A percentile compares a stretch with the other conserved stretches of the same genome.
These are phyloP conservation scores for Cataglyphis livida DNA, from an alignment of 2,888 invertebrate species.

Conservation along the genomic window DNA sequence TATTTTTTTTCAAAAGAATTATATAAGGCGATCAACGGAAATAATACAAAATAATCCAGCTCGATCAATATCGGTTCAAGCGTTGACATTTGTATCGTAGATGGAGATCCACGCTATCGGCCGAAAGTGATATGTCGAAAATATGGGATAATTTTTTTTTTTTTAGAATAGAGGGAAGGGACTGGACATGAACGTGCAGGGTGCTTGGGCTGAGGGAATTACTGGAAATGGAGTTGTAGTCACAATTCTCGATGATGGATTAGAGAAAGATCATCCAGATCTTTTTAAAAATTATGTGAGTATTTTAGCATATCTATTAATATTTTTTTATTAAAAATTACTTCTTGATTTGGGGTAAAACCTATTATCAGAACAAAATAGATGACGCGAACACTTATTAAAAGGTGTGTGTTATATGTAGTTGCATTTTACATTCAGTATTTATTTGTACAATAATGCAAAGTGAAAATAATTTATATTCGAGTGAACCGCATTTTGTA, in stretches of 20 bases:
- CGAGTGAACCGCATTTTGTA: slow-evolving; percentile 9
- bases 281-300: slow-evolving; percentile 96
- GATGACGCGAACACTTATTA: neutral
- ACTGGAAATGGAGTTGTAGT: slow-evolving; percentile 98
- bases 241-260: slow-evolving; percentile 98
- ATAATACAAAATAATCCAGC: neutral
- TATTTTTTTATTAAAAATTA: neutral
- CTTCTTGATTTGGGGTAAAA: neutral
- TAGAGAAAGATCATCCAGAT: slow-evolving; percentile 98
- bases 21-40: neutral
- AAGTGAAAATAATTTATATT: neutral
- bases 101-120: neutral
- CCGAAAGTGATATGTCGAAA: neutral
- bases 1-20: neutral
- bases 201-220: slow-evolving; percentile 97
- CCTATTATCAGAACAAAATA: neutral
- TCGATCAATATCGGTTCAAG: neutral
- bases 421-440: neutral
- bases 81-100: neutral
- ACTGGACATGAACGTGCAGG: slow-evolving; percentile 98
- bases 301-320: slow-evolving; percentile 74
- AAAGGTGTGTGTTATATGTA: neutral
- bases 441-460: neutral
- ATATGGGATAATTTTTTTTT: slow-evolving; percentile 65
- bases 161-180: slow-evolving; percentile 95